phyloP scores from a whole-genome alignment of 2,888 invertebrate species.

The Drosophila monieri region DNA sequence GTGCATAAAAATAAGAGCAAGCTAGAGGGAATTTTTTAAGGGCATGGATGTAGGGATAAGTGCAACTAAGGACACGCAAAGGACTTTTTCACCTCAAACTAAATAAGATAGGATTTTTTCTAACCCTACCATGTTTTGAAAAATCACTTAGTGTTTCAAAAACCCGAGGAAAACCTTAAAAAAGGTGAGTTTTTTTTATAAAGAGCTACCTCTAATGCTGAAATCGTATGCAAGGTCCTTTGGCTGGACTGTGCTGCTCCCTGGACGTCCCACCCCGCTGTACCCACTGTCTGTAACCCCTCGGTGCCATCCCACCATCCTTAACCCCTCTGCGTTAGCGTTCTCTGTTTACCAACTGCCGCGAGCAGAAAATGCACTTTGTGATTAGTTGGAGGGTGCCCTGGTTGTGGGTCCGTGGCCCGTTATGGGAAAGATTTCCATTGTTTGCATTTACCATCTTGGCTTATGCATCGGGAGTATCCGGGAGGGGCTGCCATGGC shows the following conservation, averaged over 20 bases:
- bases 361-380: conserved; percentile 77
- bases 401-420: conserved; percentile 31
- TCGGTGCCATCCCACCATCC: neutral
- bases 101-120: neutral
- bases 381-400: conserved; percentile 78
- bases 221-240: conserved; percentile 73
- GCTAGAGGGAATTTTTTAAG: neutral
- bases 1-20: conserved; percentile 66
- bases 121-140: neutral
- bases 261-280: neutral
- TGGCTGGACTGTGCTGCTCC: conserved; percentile 66
- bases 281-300: neutral
- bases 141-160: neutral
- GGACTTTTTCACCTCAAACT: neutral
- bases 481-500: conserved; percentile 12
- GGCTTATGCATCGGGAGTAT: conserved; percentile 8
- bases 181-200: neutral
- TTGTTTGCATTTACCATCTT: conserved; percentile 59
- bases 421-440: conserved; percentile 40
- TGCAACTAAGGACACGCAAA: conserved; percentile 49
- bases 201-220: conserved; percentile 56
- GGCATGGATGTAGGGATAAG: neutral
- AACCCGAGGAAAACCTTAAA: neutral
- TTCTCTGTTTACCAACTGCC: conserved; percentile 75
- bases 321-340: neutral